Evolutionary conservation across 2,888 invertebrate species (phyloP), one percentile per base, ranked within the genome.

Genomic region (Meliscaeva auricollis): DNA sequence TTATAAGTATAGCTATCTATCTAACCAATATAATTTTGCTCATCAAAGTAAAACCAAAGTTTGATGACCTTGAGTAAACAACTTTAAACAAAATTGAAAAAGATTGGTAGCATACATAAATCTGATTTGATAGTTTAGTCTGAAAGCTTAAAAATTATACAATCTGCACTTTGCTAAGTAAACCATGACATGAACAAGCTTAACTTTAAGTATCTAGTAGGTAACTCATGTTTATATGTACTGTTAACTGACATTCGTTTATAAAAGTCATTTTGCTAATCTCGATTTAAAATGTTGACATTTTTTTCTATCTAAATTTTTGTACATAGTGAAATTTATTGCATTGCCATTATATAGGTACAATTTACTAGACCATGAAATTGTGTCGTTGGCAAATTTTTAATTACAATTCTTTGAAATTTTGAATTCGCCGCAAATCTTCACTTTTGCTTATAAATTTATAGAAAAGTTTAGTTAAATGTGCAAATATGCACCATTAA

Each of bases 311-410:
- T 13, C 20, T 62, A 1, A 15, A n/a, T 9, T 54, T 32, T 11
- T 7, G 46, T 48, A 17, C 15, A 11, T 64, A 68, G 74, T 38
- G 68, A 73, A 77, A 78, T 38, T 62, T 9, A 46, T 52, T 73
- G 64, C 35, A 46, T 22, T 15, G 52, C 46, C 4, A n/a, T 22
- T 54, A 15, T 30, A 30, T 15, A 3, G 30, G 20, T 41, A 17
- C n/a, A 60, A 26, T 44, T 69, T 62, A 83, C 64, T 79, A 83
- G 83, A 83, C 84, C 75, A 66, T 79, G 58, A 84, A 84, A 79
- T 46, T 54, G 13, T 80, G 66, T 72, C 66, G 70, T 75, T 70
- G 44, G 35, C 62, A 62, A 79, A 70, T 69, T 54, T 74, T 69
- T 56, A 74, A 74, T 64, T 73, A 22, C 17, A 2, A 5, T 38